phyloP scores from a whole-genome alignment of 1,140 invertebrate species.

The Drosophila sucinea region DNA sequence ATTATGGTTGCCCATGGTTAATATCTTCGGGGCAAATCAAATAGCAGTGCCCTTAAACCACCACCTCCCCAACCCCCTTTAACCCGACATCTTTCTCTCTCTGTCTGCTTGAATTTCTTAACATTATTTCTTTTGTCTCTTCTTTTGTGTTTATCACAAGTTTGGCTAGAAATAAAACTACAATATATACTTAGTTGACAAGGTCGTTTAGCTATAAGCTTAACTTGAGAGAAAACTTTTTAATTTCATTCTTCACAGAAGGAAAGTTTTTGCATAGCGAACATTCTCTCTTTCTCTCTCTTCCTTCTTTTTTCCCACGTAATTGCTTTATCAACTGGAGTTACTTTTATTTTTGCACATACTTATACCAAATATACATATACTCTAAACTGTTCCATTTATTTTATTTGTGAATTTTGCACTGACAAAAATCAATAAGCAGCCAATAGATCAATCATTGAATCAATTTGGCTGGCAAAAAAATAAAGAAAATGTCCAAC shows the following conservation, averaged over 20 bases:
- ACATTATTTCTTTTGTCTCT: constrained; percentile 2
- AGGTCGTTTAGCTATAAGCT: constrained; percentile 51
- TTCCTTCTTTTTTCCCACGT: constrained; percentile 20
- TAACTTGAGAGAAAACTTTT: constrained; percentile 42
- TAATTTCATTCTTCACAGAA: constrained; percentile 54
- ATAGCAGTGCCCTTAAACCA: background rate
- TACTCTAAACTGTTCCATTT: background rate
- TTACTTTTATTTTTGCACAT: background rate
- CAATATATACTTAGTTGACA: constrained; percentile 45
- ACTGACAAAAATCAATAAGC: background rate
- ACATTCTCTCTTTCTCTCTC: background rate
- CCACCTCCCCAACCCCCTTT: background rate
- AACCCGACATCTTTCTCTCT: background rate
- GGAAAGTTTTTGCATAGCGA: constrained; percentile 35
- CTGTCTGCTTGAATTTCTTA: background rate
- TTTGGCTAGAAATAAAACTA: constrained; percentile 53
- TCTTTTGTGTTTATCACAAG: constrained; percentile 21
- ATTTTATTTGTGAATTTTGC: background rate
- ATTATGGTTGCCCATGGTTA: constrained; percentile 14
- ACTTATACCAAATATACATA: background rate
- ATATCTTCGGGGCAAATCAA: constrained; percentile 15
- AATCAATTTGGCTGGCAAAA: background rate
- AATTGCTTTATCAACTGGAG: constrained; percentile 39
- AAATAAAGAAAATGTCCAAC: background rate
- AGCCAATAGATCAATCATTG: constrained; percentile 2